Evolutionary conservation across 2,888 invertebrate species (phyloP).

Genomic region (Cheilosia grossa): DNA sequence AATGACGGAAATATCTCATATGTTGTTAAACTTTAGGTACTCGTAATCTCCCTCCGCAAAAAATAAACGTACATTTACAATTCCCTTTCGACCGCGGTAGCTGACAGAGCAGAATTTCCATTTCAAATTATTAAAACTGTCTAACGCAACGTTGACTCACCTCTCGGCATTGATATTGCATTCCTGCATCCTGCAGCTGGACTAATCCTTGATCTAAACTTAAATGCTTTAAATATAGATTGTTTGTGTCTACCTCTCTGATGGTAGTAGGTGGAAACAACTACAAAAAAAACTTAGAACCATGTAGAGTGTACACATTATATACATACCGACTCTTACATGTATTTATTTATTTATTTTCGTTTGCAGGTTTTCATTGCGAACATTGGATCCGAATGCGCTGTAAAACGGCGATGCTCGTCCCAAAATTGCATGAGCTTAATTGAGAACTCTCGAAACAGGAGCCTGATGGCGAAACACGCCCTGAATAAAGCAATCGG

Average conservation of each 20-base stretch:
- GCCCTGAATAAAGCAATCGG: constrained; percentile 82
- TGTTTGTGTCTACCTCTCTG: constrained; percentile 23
- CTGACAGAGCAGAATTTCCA: constrained; percentile 45
- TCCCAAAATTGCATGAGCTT: constrained; percentile 91
- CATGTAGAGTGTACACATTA: background rate
- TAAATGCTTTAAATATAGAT: constrained; percentile 53
- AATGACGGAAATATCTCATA: constrained; percentile 8
- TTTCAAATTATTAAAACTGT: constrained; percentile 71
- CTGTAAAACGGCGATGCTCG: constrained; percentile 92
- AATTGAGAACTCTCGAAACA: constrained; percentile 90
- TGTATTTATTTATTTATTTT: constrained; percentile 57
- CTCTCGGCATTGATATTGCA: constrained; percentile 55
- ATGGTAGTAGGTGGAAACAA: too few species aligned
- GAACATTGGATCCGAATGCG: constrained; percentile 84
- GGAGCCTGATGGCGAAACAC: constrained; percentile 84
- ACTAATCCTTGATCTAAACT: constrained; percentile 65
- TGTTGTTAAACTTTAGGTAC: background rate
- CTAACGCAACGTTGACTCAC: constrained; percentile 55
- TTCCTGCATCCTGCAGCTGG: constrained; percentile 33
- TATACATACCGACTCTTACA: background rate
- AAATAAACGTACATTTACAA: constrained; percentile 11
- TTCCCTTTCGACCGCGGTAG: constrained; percentile 14
- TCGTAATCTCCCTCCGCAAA: background rate
- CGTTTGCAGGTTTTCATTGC: constrained; percentile 82
- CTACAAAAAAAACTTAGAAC: background rate